Conservation (phyloP, 2,888 invertebrate species). For the Sipha maydis region DNA sequence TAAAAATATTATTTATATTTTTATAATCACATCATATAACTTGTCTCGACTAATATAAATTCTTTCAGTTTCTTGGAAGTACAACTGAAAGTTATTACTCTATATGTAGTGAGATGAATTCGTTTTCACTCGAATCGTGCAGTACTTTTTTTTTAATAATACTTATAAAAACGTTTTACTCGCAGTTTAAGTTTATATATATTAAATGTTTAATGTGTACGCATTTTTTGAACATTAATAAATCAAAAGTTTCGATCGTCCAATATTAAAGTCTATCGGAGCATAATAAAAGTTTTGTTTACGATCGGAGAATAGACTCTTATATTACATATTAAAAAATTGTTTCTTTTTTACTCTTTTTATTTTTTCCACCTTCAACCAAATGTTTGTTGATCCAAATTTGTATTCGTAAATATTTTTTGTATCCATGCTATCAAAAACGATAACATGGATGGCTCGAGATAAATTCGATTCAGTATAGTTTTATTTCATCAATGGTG, state of each 20-base stretch:
- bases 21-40: no score
- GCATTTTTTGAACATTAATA: neutral
- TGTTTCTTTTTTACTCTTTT: neutral
- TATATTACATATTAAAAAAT: neutral
- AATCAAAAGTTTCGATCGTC: conserved; percentile 12
- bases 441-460: neutral
- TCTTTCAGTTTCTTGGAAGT: no score
- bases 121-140: neutral
- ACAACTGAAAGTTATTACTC: no score
- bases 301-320: neutral
- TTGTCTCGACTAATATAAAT: no score
- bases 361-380: neutral
- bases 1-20: no score
- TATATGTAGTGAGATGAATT: neutral
- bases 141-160: no score
- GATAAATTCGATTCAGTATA: conserved; percentile 1
- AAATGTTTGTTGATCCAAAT: neutral
- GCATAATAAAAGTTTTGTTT: neutral
- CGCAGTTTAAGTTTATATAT: neutral
- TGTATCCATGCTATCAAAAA: neutral
- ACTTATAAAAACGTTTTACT: neutral
- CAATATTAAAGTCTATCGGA: neutral
- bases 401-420: neutral
- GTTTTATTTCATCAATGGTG: neutral
- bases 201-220: neutral